These are phyloP conservation scores for Micrasema longulum DNA, from an alignment of 1,140 invertebrate genomes.

Conservation along the genomic window DNA sequence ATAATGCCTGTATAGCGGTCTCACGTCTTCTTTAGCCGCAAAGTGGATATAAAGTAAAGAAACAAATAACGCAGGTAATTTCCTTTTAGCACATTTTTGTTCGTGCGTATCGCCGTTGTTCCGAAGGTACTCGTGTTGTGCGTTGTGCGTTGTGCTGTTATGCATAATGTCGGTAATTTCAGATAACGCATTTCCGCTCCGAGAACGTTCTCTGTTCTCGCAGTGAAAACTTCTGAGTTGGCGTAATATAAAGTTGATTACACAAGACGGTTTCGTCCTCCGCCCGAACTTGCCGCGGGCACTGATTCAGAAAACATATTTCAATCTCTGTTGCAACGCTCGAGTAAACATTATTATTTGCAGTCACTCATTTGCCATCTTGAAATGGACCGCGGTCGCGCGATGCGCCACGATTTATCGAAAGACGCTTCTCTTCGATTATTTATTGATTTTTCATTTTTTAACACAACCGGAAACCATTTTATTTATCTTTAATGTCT, in stretches of 20 bases:
- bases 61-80: too few relatives aligned
- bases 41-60: too few relatives aligned
- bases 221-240: background rate
- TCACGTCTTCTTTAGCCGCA: too few relatives aligned
- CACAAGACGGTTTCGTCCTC: background rate
- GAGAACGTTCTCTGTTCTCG: background rate
- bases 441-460: too few relatives aligned
- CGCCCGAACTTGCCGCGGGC: background rate
- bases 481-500: too few relatives aligned
- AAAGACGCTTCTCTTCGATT: too few relatives aligned
- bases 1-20: too few relatives aligned
- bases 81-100: too few relatives aligned
- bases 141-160: background rate
- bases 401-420: too few relatives aligned
- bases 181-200: conserved; percentile 24
- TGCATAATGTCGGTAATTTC: background rate
- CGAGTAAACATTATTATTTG: background rate
- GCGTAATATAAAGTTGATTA: conserved; percentile 22
- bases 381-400: too few relatives aligned
- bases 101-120: conserved; percentile 4
- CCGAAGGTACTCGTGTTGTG: too few relatives aligned
- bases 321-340: conserved; percentile 28
- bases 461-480: too few relatives aligned
- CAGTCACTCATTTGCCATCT: background rate
- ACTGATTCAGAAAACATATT: conserved; percentile 26